Evolutionary conservation across 1,140 invertebrate species (phyloP).

Genomic region (Andricus grossulariae): DNA sequence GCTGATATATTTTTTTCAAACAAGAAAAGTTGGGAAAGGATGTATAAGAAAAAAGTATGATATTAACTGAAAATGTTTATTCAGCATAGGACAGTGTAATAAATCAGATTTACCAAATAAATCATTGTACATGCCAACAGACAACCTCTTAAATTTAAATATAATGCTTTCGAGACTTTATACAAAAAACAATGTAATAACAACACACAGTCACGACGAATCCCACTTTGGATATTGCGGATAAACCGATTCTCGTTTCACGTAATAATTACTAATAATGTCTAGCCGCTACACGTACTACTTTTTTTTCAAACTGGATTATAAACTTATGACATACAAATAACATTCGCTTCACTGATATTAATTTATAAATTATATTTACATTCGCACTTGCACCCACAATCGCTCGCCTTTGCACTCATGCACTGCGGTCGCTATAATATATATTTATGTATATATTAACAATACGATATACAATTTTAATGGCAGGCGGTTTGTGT

Average conservation of each 20-base stretch:
- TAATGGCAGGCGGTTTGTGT: constrained; percentile 42
- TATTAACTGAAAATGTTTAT: constrained; percentile 58
- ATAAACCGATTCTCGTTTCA: constrained; percentile 27
- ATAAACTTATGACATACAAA: constrained; percentile 42
- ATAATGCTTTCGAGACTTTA: constrained; percentile 51
- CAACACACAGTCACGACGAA: constrained; percentile 54
- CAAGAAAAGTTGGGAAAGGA: too few relatives aligned
- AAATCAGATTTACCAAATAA: constrained; percentile 62
- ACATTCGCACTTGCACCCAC: constrained; percentile 35
- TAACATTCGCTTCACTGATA: constrained; percentile 43
- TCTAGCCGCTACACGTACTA: constrained; percentile 39
- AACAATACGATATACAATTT: constrained; percentile 33
- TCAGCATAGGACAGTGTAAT: constrained; percentile 58
- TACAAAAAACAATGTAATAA: constrained; percentile 57
- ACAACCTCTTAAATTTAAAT: constrained; percentile 64
- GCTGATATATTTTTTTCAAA: too few relatives aligned
- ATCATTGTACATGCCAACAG: constrained; percentile 64
- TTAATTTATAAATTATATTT: constrained; percentile 53
- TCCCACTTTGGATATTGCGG: constrained; percentile 29
- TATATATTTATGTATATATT: constrained; percentile 14
- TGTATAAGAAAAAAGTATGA: constrained; percentile 11
- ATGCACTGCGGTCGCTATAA: constrained; percentile 23
- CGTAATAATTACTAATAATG: constrained; percentile 25
- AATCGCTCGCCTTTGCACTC: constrained; percentile 4
- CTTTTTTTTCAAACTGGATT: constrained; percentile 40